These are phyloP conservation scores for Pluvialis apricaria DNA, from an alignment of 2,113 vertebrate genomes.

Conservation along the genomic window DNA sequence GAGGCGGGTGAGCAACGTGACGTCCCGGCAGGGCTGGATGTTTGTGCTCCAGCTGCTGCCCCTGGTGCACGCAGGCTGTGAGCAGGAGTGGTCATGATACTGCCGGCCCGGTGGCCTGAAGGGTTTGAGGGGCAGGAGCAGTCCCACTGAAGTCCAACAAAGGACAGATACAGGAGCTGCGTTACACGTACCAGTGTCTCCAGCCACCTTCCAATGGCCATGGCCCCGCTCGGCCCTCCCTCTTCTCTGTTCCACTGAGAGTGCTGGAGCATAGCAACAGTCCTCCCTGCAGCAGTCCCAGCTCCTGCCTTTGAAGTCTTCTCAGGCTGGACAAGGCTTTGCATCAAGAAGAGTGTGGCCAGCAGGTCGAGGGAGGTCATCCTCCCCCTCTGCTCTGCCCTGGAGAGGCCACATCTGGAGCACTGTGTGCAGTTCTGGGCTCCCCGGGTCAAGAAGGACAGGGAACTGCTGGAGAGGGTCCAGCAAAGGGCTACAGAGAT, in stretches of 20 bases:
- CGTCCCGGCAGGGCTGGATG: not conserved
- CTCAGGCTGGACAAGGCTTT: not conserved
- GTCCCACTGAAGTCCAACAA: not conserved
- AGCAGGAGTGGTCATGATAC: not conserved
- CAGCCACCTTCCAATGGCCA: not conserved
- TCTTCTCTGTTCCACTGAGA: accelerated
- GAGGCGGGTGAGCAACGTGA: not conserved
- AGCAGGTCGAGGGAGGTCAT: too few relatives aligned
- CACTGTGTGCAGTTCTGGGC: too few relatives aligned
- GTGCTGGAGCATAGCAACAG: not conserved
- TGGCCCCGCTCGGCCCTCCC: not conserved
- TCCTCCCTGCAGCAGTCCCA: not conserved
- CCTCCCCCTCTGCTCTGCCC: too few relatives aligned
- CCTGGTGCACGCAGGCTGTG: not conserved
- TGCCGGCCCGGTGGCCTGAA: not conserved
- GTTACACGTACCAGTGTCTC: not conserved
- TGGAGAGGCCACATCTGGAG: too few relatives aligned
- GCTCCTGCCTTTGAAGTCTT: not conserved
- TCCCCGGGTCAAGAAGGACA: too few relatives aligned
- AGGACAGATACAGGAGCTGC: not conserved
- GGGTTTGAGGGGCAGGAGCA: not conserved
- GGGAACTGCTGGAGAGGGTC: too few relatives aligned
- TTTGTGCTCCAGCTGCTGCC: not conserved
- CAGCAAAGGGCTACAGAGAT: too few relatives aligned
- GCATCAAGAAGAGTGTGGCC: too few relatives aligned